phyloP scores from a whole-genome alignment of 2,113 vertebrate species.

The Coryphaenoides rupestris region DNA sequence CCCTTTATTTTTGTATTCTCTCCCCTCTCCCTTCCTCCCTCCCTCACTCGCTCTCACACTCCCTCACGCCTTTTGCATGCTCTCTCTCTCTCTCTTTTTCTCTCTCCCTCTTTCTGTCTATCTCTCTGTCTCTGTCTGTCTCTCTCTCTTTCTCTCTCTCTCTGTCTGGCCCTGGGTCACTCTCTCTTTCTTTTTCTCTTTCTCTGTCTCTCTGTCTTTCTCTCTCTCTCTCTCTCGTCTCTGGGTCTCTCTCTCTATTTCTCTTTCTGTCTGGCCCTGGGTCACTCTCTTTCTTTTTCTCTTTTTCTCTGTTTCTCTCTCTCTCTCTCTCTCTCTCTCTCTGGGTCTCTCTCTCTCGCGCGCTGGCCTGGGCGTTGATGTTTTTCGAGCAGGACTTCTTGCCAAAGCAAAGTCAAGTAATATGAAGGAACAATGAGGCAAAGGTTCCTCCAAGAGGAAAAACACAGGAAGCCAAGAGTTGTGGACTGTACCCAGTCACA shows the following conservation, averaged over 20 bases:
- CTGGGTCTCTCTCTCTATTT: not conserved
- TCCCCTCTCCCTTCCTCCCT: constrained; percentile 15
- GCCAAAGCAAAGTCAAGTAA: constrained; percentile 35
- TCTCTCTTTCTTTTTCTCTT: constrained; percentile 6
- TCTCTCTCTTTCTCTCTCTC: constrained; percentile 16
- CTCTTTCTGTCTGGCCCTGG: not conserved
- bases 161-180: constrained; percentile 13
- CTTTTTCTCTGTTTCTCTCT: constrained; percentile 24
- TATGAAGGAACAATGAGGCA: constrained; percentile 46
- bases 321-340: constrained; percentile 19
- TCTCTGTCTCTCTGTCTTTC: constrained; percentile 23
- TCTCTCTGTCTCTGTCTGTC: constrained; percentile 23
- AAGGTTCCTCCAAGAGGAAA: constrained; percentile 19
- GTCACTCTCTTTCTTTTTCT: constrained; percentile 9
- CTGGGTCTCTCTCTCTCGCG: not conserved
- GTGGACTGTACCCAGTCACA: not conserved
- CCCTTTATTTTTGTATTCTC: not conserved
- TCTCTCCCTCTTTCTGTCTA: constrained; percentile 7
- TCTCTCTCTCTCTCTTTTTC: not conserved
- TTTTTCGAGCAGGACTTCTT: constrained; percentile 21
- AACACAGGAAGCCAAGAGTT: constrained; percentile 13
- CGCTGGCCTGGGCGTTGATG: constrained; percentile 27
- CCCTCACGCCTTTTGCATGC: no score
- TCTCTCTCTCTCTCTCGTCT: constrained; percentile 13
- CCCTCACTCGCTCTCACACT: constrained; percentile 27